Percentiles rank a stretch among this genome's conserved stretches.
phyloP scores from a whole-genome alignment of 2,888 invertebrate genomes.

The Archips xylosteana region DNA sequence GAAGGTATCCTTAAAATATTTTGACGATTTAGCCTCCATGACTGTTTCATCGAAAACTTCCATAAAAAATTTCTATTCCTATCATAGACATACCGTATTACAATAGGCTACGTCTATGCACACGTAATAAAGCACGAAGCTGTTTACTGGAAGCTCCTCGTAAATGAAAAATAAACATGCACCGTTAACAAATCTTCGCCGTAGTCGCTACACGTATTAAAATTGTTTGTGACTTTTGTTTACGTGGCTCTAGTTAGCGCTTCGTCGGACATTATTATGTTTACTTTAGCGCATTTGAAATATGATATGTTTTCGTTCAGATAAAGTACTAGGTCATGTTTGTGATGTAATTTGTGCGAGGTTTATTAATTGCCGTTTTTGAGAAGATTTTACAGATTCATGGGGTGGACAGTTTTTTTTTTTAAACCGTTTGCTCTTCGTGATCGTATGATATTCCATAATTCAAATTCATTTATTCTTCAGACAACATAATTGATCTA shows the following conservation, averaged over 20 bases:
- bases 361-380: not conserved
- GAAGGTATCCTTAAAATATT: no score
- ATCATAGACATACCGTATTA: slow-evolving; percentile 22
- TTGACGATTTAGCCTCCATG: no score
- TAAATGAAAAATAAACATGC: slow-evolving; percentile 85
- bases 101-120: slow-evolving; percentile 23
- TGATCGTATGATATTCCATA: no score
- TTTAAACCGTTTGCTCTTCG: no score
- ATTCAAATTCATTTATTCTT: no score
- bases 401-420: not conserved
- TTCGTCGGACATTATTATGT: slow-evolving; percentile 31
- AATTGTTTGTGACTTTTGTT: slow-evolving; percentile 64
- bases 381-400: not conserved
- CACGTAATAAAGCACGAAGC: slow-evolving; percentile 56
- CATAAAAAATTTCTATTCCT: not conserved
- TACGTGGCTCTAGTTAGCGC: slow-evolving; percentile 43
- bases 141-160: slow-evolving; percentile 66
- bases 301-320: not conserved
- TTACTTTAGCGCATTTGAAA: slow-evolving; percentile 7
- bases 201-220: slow-evolving; percentile 69
- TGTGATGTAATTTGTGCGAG: not conserved
- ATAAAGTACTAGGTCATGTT: not conserved
- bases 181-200: slow-evolving; percentile 50
- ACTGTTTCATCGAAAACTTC: not conserved
- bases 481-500: no score